Evolutionary conservation across 2,888 invertebrate species (phyloP).

Genomic region (Blastobasis adustella): DNA sequence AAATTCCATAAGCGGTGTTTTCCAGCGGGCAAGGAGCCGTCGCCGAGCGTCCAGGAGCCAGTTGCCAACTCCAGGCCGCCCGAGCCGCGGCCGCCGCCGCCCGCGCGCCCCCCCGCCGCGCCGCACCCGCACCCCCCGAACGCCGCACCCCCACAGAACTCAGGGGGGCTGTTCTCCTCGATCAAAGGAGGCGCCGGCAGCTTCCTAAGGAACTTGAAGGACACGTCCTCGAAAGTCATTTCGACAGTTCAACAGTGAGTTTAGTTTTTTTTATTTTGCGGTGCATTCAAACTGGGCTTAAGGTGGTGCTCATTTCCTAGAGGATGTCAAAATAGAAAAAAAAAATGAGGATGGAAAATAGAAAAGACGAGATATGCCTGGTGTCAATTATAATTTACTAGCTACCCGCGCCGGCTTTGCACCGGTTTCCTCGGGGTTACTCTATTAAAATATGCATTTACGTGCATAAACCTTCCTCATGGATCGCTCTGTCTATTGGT

Average conservation of each 20-base stretch:
- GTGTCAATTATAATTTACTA: too few relatives aligned
- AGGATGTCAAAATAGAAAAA: too few relatives aligned
- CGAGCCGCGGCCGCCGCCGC: constrained; percentile 51
- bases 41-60: constrained; percentile 36
- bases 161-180: constrained; percentile 85
- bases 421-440: too few relatives aligned
- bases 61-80: constrained; percentile 45
- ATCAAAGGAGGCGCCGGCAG: constrained; percentile 94
- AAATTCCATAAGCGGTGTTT: constrained; percentile 13
- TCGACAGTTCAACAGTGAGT: constrained; percentile 94
- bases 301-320: too few relatives aligned
- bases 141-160: constrained; percentile 34
- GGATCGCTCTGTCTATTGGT: too few relatives aligned
- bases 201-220: constrained; percentile 94
- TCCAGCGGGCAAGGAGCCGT: constrained; percentile 48
- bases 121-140: constrained; percentile 36
- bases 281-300: too few relatives aligned
- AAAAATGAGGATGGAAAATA: too few relatives aligned
- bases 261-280: constrained; percentile 5
- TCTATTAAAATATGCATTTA: too few relatives aligned
- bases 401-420: too few relatives aligned
- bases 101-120: constrained; percentile 38
- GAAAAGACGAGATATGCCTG: too few relatives aligned
- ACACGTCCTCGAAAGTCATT: constrained; percentile 97
- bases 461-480: too few relatives aligned